Percentiles rank a stretch among this genome's conserved stretches.
Conservation (phyloP, 2,797 vertebrate species). For the Chaetophractus vellerosus region DNA sequence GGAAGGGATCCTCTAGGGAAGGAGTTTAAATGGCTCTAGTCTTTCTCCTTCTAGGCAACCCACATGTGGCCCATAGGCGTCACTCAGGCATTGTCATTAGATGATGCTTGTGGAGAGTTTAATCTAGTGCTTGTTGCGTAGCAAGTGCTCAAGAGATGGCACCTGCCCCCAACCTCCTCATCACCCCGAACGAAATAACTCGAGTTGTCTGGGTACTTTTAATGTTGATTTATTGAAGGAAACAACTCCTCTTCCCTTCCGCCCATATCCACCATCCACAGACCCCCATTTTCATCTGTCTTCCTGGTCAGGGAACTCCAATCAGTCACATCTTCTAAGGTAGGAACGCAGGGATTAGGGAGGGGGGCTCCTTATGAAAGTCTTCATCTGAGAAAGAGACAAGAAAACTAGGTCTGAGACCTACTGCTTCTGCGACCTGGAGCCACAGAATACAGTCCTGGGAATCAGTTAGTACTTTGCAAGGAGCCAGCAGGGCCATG, state of each 20-base stretch:
- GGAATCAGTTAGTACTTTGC: background rate
- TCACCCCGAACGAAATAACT: slow-evolving; percentile 37
- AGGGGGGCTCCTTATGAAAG: background rate
- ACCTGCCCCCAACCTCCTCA: background rate
- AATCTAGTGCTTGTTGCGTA: background rate
- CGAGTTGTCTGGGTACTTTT: background rate
- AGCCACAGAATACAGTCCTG: background rate
- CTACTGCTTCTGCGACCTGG: background rate
- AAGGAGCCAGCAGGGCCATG: background rate
- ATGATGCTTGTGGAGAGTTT: background rate
- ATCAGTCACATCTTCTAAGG: slow-evolving; percentile 12
- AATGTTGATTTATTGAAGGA: slow-evolving; percentile 73
- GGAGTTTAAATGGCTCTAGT: too few relatives aligned
- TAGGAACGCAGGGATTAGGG: slow-evolving; percentile 12
- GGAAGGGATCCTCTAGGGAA: too few relatives aligned
- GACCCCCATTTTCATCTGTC: slow-evolving; percentile 25
- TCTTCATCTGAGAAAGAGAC: slow-evolving; percentile 65
- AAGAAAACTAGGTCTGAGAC: background rate
- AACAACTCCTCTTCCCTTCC: background rate
- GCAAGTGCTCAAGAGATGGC: background rate
- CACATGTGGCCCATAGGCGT: too few relatives aligned
- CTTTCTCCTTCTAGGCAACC: too few relatives aligned
- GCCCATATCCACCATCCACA: background rate
- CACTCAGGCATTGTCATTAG: background rate
- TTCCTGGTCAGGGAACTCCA: slow-evolving; percentile 19